These are phyloP conservation scores for Zootoca vivipara DNA, from an alignment of 2,113 vertebrate genomes.

Conservation along the genomic window DNA sequence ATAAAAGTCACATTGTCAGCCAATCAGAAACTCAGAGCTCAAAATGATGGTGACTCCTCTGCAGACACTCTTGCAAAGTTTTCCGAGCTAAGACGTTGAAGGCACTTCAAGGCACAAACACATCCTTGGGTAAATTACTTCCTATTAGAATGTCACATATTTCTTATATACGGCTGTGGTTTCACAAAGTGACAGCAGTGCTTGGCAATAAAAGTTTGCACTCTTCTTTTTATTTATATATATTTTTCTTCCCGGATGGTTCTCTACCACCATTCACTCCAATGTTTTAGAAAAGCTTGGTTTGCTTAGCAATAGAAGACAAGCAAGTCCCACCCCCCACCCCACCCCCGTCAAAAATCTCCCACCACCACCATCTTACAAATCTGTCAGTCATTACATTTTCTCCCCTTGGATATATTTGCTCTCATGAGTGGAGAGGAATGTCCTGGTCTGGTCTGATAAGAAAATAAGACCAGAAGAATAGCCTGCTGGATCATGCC, in stretches of 20 bases:
- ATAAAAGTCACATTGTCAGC: conserved; percentile 83
- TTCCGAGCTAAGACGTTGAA: conserved; percentile 74
- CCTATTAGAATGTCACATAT: conserved; percentile 87
- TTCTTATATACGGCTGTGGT: conserved; percentile 82
- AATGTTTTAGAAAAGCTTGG: conserved; percentile 42
- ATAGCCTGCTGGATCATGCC: no score
- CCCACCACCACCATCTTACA: background rate
- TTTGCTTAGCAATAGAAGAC: conserved; percentile 49
- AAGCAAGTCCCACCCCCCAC: background rate
- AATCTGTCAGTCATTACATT: background rate
- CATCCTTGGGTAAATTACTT: conserved; percentile 87
- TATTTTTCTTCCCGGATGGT: conserved; percentile 45
- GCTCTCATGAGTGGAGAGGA: background rate
- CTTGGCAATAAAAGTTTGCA: conserved; percentile 83
- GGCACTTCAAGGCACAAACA: conserved; percentile 83
- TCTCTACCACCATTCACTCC: conserved; percentile 65
- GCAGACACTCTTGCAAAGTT: conserved; percentile 76
- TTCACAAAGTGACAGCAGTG: conserved; percentile 80
- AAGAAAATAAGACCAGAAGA: no score
- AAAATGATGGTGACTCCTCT: conserved; percentile 66
- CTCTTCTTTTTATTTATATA: conserved; percentile 82
- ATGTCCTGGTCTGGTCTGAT: no score
- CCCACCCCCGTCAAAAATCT: background rate
- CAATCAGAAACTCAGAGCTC: conserved; percentile 76
- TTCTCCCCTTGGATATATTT: background rate